Evolutionary conservation across 2,113 vertebrate genomes (phyloP), one percentile per base, ranked within the genome.

Genomic region (Zeus faber): DNA sequence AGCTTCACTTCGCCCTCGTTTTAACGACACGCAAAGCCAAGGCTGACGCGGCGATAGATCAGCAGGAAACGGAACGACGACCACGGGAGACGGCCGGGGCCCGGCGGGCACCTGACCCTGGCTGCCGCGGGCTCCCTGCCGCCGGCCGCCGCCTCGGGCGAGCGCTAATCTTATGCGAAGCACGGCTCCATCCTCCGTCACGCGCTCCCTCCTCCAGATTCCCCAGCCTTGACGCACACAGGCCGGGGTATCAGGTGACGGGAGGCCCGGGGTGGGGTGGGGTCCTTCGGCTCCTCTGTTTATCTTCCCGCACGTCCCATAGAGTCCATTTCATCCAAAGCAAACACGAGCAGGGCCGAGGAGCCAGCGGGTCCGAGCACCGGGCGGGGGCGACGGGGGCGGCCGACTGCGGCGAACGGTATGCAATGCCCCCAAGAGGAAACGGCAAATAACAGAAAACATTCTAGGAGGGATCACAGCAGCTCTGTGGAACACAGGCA

Each of bases 151-250:
- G 54, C 39, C 49, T 55, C 66, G 65, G 58, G 74, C 71, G 72
- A 67, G 44, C 44, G 26, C 52, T 64, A 17, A 56, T 77, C 62
- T 79, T 77, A 70, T 67, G 71, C 76, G 79, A 85, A 7, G n/a
- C 75, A 75, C 68, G 75, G 66, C 69, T 70, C 58, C 55, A 67
- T 73, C 70, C 66, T 67, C 57, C 72, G 65, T 66, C 67, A 67
- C 65, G 65, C 54, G 67, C 51, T 64, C 62, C 56, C 59, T 58
- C 58, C 76, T 51, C 60, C 64, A 63, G 8, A 5, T 65, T 75
- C 65, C 65, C 50, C 37, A 60, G 48, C 67, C 64, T 57, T 62
- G 56, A 70, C 61, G 33, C 69, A 65, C 66, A 24, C 33, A 49
- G 55, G 60, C 68, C 65, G 51, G 18, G 53, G 71, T 65, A 57